Conservation (phyloP, 2,113 vertebrate species). For the Mobula hypostoma region DNA sequence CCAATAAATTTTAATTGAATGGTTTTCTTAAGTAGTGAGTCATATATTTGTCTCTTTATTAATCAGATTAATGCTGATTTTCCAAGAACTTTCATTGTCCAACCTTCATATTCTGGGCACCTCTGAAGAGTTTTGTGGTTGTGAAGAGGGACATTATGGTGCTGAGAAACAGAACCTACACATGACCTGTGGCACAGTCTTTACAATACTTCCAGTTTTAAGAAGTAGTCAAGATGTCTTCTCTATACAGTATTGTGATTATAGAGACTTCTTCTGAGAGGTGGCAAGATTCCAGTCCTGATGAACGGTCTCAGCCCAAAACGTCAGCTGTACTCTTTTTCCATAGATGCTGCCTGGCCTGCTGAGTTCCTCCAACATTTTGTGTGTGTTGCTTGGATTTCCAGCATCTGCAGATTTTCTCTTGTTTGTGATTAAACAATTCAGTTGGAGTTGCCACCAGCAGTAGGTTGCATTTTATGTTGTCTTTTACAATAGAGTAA, state of each 20-base stretch:
- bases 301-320: too few relatives aligned
- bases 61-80: neutral
- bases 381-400: too few relatives aligned
- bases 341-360: too few relatives aligned
- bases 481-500: neutral
- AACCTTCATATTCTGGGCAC: neutral
- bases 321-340: too few relatives aligned
- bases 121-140: neutral
- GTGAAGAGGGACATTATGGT: neutral
- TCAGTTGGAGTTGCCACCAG: neutral
- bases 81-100: neutral
- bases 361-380: too few relatives aligned
- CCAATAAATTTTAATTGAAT: conserved; percentile 64
- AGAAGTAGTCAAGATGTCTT: neutral
- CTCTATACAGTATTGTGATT: neutral
- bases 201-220: neutral
- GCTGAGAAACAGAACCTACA: neutral
- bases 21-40: neutral
- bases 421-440: neutral
- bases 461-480: neutral
- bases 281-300: too few relatives aligned
- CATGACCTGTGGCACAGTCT: neutral
- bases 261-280: neutral
- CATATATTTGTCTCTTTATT: neutral
- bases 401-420: too few relatives aligned